Conservation (phyloP, 1,140 invertebrate species). For the Macrotrachela quadricornifera region DNA sequence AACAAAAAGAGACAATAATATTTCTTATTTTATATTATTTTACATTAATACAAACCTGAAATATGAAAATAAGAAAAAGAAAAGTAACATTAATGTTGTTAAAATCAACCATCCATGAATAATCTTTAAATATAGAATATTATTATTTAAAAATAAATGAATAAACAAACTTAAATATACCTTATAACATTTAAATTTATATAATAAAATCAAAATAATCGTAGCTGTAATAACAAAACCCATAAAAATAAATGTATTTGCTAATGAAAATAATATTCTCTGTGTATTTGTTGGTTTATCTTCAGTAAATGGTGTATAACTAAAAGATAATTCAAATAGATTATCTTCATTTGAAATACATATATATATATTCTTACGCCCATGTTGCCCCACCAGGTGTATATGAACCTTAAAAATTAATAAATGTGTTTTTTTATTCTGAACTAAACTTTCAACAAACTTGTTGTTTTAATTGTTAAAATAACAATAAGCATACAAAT, state of each 20-base stretch:
- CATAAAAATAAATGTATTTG: conserved; percentile 79
- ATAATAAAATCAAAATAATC: conserved; percentile 68
- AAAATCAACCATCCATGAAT: conserved; percentile 86
- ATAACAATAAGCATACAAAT: conserved; percentile 92
- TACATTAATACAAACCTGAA: conserved; percentile 46
- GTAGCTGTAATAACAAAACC: conserved; percentile 83
- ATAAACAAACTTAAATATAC: too few relatives aligned
- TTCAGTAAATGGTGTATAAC: conserved; percentile 93
- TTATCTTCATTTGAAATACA: too few relatives aligned
- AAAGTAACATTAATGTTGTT: conserved; percentile 77
- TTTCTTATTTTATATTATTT: too few relatives aligned
- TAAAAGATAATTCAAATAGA: conserved; percentile 12
- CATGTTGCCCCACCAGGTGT: neutral
- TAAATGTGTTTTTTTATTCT: neutral
- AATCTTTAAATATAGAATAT: conserved; percentile 19
- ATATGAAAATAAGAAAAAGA: conserved; percentile 79
- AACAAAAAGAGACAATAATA: too few relatives aligned
- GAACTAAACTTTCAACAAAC: neutral
- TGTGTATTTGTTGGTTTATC: conserved; percentile 59
- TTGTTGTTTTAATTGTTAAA: conserved; percentile 4
- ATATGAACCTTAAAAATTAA: neutral
- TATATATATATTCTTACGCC: neutral
- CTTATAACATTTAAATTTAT: conserved; percentile 86
- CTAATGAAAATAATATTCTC: conserved; percentile 80
- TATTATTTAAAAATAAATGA: too few relatives aligned